These are phyloP conservation scores for Valencia hispanica DNA, from an alignment of 2,797 vertebrate species.

Conservation along the genomic window DNA sequence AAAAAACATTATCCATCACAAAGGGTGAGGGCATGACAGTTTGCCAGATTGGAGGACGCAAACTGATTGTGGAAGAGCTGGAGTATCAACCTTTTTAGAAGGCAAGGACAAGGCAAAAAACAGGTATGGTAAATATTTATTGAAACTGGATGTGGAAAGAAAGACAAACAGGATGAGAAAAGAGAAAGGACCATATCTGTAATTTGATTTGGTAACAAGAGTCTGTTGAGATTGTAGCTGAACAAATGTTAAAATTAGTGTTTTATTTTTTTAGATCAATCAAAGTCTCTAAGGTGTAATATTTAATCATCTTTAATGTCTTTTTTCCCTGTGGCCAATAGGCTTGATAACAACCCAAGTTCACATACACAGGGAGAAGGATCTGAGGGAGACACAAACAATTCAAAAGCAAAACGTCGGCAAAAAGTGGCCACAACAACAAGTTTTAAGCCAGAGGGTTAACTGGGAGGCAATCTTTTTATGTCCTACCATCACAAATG, in stretches of 20 bases:
- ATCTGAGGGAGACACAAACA: not conserved
- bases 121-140: conserved; percentile 14
- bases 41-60: not conserved
- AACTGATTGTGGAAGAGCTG: not conserved
- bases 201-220: not conserved
- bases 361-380: not conserved
- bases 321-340: not conserved
- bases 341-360: not conserved
- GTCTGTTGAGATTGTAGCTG: not conserved
- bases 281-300: too few relatives aligned
- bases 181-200: not conserved
- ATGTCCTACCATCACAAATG: not conserved
- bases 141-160: not conserved
- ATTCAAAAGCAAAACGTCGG: not conserved
- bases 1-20: conserved; percentile 6
- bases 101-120: conserved; percentile 20
- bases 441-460: not conserved
- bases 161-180: not conserved
- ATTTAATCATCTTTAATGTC: too few relatives aligned
- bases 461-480: not conserved
- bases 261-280: too few relatives aligned
- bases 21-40: not conserved
- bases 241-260: too few relatives aligned
- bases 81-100: not conserved
- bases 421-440: not conserved